A percentile compares a stretch with the other conserved stretches of the same genome.
Conservation (phyloP, 2,797 vertebrate genomes). For the Gallinago solitaria region DNA sequence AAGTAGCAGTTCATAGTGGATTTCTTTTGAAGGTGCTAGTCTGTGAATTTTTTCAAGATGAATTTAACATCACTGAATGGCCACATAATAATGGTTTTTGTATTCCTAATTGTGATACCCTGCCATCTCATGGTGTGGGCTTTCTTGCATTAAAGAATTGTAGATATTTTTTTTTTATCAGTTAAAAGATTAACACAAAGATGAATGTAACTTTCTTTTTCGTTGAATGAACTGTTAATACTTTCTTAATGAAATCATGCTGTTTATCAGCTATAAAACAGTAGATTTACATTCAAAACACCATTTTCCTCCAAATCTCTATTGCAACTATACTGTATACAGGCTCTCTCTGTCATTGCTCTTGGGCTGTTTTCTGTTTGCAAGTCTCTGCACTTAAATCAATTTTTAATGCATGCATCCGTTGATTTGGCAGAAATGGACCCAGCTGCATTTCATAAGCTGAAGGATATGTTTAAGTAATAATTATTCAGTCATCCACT, state of each 20-base stretch:
- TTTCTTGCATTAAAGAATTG: not conserved
- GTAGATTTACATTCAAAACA: not conserved
- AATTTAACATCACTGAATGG: not conserved
- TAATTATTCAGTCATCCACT: not conserved
- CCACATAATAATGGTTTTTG: not conserved
- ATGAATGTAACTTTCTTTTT: not conserved
- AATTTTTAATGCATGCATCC: not conserved
- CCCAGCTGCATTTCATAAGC: not conserved
- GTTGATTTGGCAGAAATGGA: not conserved
- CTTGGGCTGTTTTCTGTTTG: not conserved
- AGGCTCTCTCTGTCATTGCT: not conserved
- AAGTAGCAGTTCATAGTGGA: not conserved
- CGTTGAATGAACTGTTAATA: not conserved
- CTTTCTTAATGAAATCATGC: no score
- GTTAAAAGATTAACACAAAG: not conserved
- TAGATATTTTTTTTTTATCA: not conserved
- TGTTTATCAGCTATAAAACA: not conserved
- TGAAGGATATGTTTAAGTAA: not conserved
- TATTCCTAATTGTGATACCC: not conserved
- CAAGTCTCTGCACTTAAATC: not conserved
- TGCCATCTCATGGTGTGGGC: not conserved
- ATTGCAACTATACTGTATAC: fast-evolving
- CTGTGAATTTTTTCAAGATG: not conserved
- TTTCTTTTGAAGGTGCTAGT: not conserved
- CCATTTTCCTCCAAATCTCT: not conserved